Evolutionary conservation across 2,113 vertebrate species (phyloP).

Genomic region (Oxyura jamaicensis): DNA sequence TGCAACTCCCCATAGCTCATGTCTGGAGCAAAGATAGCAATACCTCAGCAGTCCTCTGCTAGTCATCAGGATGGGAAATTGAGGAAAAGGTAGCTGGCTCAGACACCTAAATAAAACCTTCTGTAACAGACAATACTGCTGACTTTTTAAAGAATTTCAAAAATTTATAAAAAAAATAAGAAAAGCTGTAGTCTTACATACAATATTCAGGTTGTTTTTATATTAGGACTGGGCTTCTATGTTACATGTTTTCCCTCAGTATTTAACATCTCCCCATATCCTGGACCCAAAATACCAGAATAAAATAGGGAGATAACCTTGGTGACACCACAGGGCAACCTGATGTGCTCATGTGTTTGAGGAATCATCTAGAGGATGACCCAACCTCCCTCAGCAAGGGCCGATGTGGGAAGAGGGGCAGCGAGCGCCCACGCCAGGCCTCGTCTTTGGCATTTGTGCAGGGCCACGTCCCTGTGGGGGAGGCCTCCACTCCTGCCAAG

Average conservation of each 20-base stretch:
- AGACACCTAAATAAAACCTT: neutral
- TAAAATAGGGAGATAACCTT: accelerated
- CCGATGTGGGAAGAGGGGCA: neutral
- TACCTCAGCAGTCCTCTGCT: neutral
- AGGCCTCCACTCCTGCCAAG: neutral
- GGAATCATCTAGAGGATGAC: neutral
- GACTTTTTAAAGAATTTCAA: neutral
- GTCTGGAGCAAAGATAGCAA: neutral
- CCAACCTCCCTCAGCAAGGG: neutral
- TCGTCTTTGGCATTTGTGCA: neutral
- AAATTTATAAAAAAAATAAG: neutral
- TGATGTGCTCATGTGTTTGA: neutral
- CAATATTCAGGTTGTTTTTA: neutral
- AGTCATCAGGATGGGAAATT: neutral
- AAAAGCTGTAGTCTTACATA: neutral
- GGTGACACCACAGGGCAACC: neutral
- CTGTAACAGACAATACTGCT: neutral
- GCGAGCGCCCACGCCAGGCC: accelerated
- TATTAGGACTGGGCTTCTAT: neutral
- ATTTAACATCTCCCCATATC: neutral
- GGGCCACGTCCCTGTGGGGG: neutral
- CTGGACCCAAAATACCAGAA: neutral
- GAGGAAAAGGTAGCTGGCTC: neutral
- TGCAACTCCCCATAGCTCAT: neutral
- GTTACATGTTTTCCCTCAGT: neutral